Conservation (phyloP, 2,113 vertebrate genomes). For the Narcine bancroftii region DNA sequence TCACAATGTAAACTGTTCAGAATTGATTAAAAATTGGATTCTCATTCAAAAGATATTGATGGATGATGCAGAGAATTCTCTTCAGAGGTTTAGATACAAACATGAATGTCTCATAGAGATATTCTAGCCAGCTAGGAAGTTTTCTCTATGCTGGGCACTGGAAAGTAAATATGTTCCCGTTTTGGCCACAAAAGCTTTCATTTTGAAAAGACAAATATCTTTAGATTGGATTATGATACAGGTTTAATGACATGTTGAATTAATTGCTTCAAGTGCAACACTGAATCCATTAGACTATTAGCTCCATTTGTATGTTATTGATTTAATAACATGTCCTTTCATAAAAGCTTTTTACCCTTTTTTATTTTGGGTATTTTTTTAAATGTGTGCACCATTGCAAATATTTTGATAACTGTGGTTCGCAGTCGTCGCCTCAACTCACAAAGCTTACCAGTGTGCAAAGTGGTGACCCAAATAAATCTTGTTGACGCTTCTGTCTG, state of each 20-base stretch:
- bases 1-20: neutral
- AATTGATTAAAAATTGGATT: neutral
- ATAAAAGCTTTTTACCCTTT: neutral
- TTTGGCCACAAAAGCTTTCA: neutral
- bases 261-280: slow-evolving; percentile 12
- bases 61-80: neutral
- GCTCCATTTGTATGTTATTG: neutral
- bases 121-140: neutral
- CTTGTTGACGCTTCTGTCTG: slow-evolving; percentile 49
- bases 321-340: neutral
- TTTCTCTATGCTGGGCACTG: neutral
- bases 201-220: neutral
- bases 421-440: slow-evolving; percentile 57
- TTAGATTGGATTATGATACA: neutral
- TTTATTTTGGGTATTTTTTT: slow-evolving; percentile 25
- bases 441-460: slow-evolving; percentile 55
- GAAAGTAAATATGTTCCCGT: neutral
- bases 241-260: slow-evolving; percentile 24
- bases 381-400: slow-evolving; percentile 60
- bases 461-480: slow-evolving; percentile 52
- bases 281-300: slow-evolving; percentile 27
- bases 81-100: neutral
- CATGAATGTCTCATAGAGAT: neutral
- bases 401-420: slow-evolving; percentile 74
- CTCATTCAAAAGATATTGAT: neutral